Evolutionary conservation across 35 echinoderm and acorn worm species (phyloP), one percentile per base, ranked within the genome.

Genomic region (Lytechinus pictus): DNA sequence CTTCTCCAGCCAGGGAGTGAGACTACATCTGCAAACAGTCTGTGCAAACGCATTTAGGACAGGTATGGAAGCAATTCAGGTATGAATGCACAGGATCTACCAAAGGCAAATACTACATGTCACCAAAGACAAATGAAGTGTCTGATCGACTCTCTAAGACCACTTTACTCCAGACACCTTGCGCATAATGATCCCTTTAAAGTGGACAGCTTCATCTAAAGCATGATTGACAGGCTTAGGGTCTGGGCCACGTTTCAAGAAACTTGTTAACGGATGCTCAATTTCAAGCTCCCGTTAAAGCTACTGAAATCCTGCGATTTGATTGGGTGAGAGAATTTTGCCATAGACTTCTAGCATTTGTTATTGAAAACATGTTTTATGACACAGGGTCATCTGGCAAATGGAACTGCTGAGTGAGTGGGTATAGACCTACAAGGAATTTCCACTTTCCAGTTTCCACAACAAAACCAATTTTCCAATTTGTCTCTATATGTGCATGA

Each of bases 31-130:
- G 66, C 66, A 79, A 79, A 79, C 21, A 79, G 66, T 79, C 66
- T 79, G 66, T 79, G 66, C 66, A 79, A 79, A 79, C 21, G 66
- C n/a, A 24, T 79, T 79, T 79, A 24, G 66, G 66, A 6, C 7
- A 5, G 66, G 66, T 79, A 79, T 79, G 66, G n/a, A 79, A 79
- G 66, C 66, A 24, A 27, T 79, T 79, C 66, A 4, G 66, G 19
- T 79, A 79, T 79, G 66, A 79, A 79, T 79, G 66, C 66, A 79
- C 16, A 79, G n/a, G 66, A 79, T 79, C 66, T 79, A 79, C 66
- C 66, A 16, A 79, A 79, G 16, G 66, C 66, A 79, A 79, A 79
- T 79, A 79, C 66, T 79, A 79, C 66, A 79, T 24, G 66, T n/a
- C 66, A n/a, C 19, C 66, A 16, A 24, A 79, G 66, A 79, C 66